Percentiles rank a stretch among this genome's conserved stretches.
These are phyloP conservation scores for Limenitis camilla DNA, from an alignment of 2,888 invertebrate genomes.

Conservation along the genomic window DNA sequence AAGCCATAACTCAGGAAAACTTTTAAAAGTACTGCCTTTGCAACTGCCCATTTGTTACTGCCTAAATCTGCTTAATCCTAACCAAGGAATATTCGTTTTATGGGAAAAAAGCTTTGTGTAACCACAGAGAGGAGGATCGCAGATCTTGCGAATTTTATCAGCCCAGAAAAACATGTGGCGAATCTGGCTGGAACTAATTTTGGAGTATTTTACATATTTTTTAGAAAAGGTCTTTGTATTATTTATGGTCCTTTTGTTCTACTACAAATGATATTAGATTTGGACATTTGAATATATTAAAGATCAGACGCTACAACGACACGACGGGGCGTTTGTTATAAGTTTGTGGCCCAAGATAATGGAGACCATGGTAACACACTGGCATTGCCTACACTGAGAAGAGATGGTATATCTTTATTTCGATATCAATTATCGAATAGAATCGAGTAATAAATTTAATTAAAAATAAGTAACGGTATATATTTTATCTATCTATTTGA, in stretches of 20 bases:
- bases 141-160: slow-evolving; percentile 19
- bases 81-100: slow-evolving; percentile 6
- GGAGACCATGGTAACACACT: too few relatives aligned
- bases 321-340: too few relatives aligned
- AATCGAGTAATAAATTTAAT: too few relatives aligned
- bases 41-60: slow-evolving; percentile 36
- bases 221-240: not conserved
- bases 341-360: too few relatives aligned
- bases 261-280: too few relatives aligned
- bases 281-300: too few relatives aligned
- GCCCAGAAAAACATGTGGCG: slow-evolving; percentile 12
- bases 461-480: too few relatives aligned
- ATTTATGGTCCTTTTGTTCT: not conserved
- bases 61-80: slow-evolving; percentile 12
- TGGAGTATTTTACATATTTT: not conserved
- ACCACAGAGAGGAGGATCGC: slow-evolving; percentile 12
- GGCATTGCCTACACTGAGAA: too few relatives aligned
- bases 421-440: too few relatives aligned
- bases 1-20: slow-evolving; percentile 14
- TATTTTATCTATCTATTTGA: too few relatives aligned
- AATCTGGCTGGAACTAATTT: slow-evolving; percentile 2
- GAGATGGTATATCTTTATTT: too few relatives aligned
- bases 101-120: slow-evolving; percentile 9
- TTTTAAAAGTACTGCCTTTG: slow-evolving; percentile 34
- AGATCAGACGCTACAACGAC: too few relatives aligned